phyloP scores from a whole-genome alignment of 1,140 invertebrate genomes.

The Plodia interpunctella region DNA sequence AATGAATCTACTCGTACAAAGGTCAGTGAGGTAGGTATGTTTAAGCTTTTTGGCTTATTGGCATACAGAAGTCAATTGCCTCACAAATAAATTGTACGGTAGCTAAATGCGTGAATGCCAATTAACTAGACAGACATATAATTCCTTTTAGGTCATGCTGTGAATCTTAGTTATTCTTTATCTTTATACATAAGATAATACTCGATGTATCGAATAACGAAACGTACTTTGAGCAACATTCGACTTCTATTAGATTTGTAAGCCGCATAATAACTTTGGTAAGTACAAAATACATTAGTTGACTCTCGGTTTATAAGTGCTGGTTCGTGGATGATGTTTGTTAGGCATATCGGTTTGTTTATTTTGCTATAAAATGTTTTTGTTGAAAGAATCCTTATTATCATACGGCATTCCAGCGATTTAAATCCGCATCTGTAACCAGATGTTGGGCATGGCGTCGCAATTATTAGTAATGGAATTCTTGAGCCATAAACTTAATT shows the following conservation, averaged over 20 bases:
- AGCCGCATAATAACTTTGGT: too few relatives aligned
- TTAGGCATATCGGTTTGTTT: too few relatives aligned
- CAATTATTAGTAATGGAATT: slow-evolving; percentile 3
- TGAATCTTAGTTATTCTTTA: too few relatives aligned
- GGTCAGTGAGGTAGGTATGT: background rate
- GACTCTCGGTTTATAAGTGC: too few relatives aligned
- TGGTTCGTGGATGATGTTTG: too few relatives aligned
- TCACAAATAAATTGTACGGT: background rate
- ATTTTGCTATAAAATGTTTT: too few relatives aligned
- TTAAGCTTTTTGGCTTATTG: background rate
- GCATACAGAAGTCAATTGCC: background rate
- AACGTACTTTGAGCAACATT: too few relatives aligned
- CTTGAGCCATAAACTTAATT: slow-evolving; percentile 56
- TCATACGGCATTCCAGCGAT: background rate
- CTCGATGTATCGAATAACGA: too few relatives aligned
- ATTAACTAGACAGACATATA: background rate
- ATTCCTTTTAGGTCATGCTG: background rate
- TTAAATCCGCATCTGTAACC: background rate
- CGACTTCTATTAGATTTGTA: too few relatives aligned
- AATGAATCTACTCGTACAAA: background rate
- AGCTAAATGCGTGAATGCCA: background rate
- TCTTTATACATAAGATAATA: too few relatives aligned
- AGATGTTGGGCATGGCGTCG: background rate
- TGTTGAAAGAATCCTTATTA: background rate
- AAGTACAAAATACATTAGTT: too few relatives aligned